phyloP scores from a whole-genome alignment of 2,113 vertebrate genomes.

The Thamnaconus septentrionalis region DNA sequence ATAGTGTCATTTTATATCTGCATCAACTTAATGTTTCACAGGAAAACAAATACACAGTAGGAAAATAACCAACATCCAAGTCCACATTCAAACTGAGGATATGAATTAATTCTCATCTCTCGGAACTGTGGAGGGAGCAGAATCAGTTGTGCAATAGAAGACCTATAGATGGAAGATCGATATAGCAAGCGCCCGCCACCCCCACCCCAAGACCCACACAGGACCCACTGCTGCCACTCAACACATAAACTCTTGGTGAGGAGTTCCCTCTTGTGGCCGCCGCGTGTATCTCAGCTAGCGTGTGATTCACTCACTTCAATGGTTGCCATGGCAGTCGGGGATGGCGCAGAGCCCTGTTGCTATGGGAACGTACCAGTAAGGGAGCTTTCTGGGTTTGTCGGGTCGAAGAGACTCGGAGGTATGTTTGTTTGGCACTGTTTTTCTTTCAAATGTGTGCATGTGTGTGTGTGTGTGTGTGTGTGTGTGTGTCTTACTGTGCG shows the following conservation, averaged over 20 bases:
- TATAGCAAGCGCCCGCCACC: not conserved
- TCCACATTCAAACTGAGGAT: not conserved
- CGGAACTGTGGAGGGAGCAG: not conserved
- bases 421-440: constrained; percentile 60
- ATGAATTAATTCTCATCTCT: not conserved
- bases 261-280: constrained; percentile 69
- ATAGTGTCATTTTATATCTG: not conserved
- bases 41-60: not conserved
- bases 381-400: constrained; percentile 59
- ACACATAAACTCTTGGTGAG: constrained; percentile 29
- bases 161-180: not conserved
- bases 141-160: no score
- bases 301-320: constrained; percentile 63
- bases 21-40: no score
- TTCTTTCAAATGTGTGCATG: constrained; percentile 12
- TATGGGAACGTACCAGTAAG: constrained; percentile 70
- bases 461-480: no score
- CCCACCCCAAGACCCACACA: not conserved
- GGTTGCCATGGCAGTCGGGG: constrained; percentile 75
- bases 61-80: not conserved
- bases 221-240: not conserved
- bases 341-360: constrained; percentile 76
- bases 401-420: constrained; percentile 65
- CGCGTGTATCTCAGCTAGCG: constrained; percentile 46
- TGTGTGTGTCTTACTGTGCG: constrained; percentile 62